Conservation (phyloP, 2,113 vertebrate species). For the Gopherus flavomarginatus region DNA sequence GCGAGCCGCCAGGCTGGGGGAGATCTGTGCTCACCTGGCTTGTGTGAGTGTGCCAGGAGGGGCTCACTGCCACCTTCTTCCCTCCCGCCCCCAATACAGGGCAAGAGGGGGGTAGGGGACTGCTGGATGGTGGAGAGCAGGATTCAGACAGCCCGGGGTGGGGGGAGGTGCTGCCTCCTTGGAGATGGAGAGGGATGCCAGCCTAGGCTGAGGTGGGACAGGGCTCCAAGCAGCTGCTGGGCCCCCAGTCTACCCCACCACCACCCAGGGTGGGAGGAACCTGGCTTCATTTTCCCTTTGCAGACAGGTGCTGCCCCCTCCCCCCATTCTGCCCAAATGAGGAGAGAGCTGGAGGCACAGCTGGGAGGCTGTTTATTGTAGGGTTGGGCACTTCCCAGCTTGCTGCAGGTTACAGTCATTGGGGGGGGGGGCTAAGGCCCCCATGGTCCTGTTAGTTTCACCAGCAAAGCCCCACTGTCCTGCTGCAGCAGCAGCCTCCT, state of each 20-base stretch:
- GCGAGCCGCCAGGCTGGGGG: neutral
- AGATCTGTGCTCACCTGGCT: neutral
- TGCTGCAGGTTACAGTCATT: neutral
- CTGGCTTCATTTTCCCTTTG: neutral
- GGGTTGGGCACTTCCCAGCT: neutral
- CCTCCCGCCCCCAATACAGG: neutral
- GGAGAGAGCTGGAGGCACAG: neutral
- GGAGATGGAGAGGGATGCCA: neutral
- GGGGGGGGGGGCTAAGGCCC: neutral
- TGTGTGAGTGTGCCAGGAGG: neutral
- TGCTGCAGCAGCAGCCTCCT: neutral
- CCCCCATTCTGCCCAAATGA: neutral
- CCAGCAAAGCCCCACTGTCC: neutral
- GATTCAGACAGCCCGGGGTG: fast-evolving
- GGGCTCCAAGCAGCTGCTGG: neutral
- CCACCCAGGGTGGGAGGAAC: neutral
- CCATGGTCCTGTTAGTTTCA: neutral
- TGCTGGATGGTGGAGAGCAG: neutral
- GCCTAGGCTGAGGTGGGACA: neutral
- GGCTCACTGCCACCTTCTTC: neutral
- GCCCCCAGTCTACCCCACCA: neutral
- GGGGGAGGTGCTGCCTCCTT: neutral
- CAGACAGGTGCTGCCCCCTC: neutral
- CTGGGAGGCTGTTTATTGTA: neutral
- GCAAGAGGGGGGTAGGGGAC: neutral